These are phyloP conservation scores for Achroia grisella DNA, from an alignment of 1,140 invertebrate species.

Conservation along the genomic window DNA sequence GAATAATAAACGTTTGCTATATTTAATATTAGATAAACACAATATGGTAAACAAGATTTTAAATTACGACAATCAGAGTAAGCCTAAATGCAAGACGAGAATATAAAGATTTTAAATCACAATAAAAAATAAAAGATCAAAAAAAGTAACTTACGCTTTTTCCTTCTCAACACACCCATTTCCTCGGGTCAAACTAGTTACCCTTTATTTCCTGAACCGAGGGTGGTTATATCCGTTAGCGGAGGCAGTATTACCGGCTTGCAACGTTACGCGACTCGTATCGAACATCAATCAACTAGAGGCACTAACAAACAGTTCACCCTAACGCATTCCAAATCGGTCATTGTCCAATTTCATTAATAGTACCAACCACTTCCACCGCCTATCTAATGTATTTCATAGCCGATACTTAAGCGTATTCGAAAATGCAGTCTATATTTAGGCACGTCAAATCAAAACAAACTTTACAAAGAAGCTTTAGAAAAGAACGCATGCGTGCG, in stretches of 20 bases:
- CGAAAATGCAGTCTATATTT: conserved; percentile 1
- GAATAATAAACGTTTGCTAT: no score
- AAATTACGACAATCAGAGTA: no score
- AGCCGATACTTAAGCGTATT: not conserved
- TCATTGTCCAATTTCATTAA: conserved; percentile 40
- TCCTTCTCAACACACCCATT: conserved; percentile 65
- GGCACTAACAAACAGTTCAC: conserved; percentile 29
- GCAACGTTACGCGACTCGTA: conserved; percentile 25
- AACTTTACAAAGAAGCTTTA: conserved; percentile 20
- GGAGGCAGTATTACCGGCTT: conserved; percentile 22
- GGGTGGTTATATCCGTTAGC: conserved; percentile 21
- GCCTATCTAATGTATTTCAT: conserved; percentile 2
- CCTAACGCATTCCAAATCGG: conserved; percentile 47
- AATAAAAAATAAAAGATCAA: not conserved
- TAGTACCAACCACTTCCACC: conserved; percentile 1
- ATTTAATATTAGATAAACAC: no score
- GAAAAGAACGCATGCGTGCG: conserved; percentile 36
- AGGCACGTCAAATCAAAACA: conserved; percentile 24
- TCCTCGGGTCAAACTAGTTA: conserved; percentile 27
- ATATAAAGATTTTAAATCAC: no score
- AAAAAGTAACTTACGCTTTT: conserved; percentile 61
- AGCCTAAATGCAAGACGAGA: no score
- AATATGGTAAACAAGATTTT: no score
- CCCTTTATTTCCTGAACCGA: conserved; percentile 27
- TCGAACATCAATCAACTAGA: conserved; percentile 40